A percentile compares a stretch with the other conserved stretches of the same genome.
Conservation (phyloP, 92 coral and sea anemone species). For the Anthopleura xanthogrammica region DNA sequence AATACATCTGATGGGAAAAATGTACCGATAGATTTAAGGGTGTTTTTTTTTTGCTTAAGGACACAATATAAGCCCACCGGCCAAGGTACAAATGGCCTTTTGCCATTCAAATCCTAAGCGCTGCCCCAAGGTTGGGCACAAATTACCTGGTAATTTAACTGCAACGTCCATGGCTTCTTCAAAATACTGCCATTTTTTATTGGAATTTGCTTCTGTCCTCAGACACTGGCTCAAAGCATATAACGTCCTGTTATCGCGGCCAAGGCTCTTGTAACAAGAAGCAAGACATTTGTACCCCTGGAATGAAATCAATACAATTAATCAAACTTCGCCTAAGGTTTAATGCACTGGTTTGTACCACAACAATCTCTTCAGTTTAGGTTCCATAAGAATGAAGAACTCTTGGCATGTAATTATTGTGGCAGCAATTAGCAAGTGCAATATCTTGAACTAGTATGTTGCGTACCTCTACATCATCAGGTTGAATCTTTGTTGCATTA, state of each 20-base stretch:
- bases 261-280: conserved; percentile 24
- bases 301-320: background rate
- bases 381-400: too few relatives aligned
- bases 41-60: background rate
- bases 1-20: too few relatives aligned
- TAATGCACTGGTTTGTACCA: background rate
- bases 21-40: background rate
- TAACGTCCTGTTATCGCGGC: conserved; percentile 13
- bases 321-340: background rate
- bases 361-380: too few relatives aligned
- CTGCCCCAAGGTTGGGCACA: too few relatives aligned
- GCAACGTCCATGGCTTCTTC: conserved; percentile 26
- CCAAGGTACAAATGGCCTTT: background rate
- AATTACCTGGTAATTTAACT: conserved; percentile 26
- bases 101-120: background rate
- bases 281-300: conserved; percentile 21
- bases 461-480: conserved; percentile 36
- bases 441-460: background rate
- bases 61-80: too few relatives aligned
- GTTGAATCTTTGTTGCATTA: conserved; percentile 32
- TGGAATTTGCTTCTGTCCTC: conserved; percentile 1
- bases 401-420: too few relatives aligned
- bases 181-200: background rate
- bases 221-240: conserved; percentile 16
- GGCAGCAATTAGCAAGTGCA: too few relatives aligned